Conservation (phyloP, 2,113 vertebrate species). For the Asarcornis scutulata region DNA sequence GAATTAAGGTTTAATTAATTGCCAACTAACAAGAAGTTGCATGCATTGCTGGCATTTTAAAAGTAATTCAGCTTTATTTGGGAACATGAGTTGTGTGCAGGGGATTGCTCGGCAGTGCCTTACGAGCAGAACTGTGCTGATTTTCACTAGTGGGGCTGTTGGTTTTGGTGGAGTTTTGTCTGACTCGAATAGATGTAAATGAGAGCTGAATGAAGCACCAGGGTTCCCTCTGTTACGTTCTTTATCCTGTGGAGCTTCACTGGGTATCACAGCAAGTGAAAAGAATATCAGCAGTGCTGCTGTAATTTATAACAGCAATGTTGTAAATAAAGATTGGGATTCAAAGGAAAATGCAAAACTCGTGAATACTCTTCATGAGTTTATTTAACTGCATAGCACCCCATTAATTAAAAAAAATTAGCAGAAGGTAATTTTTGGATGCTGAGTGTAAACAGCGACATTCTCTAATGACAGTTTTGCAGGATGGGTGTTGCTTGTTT, state of each 20-base stretch:
- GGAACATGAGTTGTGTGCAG: fast-evolving
- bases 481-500: conserved; percentile 57
- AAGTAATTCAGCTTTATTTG: conserved; percentile 31
- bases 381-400: conserved; percentile 53
- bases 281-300: not conserved
- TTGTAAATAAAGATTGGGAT: conserved; percentile 30
- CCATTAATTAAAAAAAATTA: conserved; percentile 61
- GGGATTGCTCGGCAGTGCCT: not conserved
- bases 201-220: not conserved
- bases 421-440: conserved; percentile 54
- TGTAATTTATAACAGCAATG: not conserved
- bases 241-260: not conserved
- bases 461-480: conserved; percentile 25
- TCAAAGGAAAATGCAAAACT: conserved; percentile 12
- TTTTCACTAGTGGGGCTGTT: not conserved
- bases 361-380: conserved; percentile 1
- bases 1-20: conserved; percentile 54
- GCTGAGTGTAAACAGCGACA: conserved; percentile 25
- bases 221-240: not conserved
- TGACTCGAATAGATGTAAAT: not conserved
- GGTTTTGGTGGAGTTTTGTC: conserved; percentile 13
- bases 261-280: conserved; percentile 42
- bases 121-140: not conserved
- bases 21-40: conserved; percentile 18
- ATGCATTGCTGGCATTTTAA: conserved; percentile 6